Percentiles rank a stretch among this genome's conserved stretches.
These are phyloP conservation scores for Nycticorax nycticorax DNA, from an alignment of 2,113 vertebrate species.

Conservation along the genomic window DNA sequence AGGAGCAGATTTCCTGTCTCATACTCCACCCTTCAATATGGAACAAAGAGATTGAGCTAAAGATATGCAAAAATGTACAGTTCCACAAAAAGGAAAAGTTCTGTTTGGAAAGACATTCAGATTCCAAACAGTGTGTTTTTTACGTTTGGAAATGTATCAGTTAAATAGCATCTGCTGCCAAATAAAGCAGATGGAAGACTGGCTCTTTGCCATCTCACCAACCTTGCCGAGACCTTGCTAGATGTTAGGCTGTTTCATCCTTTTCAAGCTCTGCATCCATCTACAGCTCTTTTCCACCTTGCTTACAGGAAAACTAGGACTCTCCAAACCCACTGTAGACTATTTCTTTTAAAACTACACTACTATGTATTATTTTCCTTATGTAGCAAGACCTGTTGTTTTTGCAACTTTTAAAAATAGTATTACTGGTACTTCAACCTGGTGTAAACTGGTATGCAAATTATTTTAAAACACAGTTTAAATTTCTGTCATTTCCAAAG, in stretches of 20 bases:
- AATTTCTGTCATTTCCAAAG: background rate
- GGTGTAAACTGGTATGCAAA: background rate
- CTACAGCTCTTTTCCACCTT: background rate
- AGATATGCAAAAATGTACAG: conserved; percentile 38
- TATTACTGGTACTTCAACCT: background rate
- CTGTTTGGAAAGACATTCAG: background rate
- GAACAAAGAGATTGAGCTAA: conserved; percentile 34
- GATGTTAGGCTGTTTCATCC: background rate
- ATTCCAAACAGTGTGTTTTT: background rate
- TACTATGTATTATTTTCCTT: background rate
- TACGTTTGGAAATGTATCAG: conserved; percentile 17
- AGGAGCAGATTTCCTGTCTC: conserved; percentile 39
- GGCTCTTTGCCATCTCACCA: background rate
- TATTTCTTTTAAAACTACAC: background rate
- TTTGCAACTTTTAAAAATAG: background rate
- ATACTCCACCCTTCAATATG: background rate
- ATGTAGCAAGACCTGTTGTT: background rate
- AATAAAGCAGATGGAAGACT: conserved; percentile 14
- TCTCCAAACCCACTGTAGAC: background rate
- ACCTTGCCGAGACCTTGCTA: background rate
- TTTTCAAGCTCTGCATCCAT: background rate
- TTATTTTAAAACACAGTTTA: background rate
- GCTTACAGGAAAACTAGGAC: background rate
- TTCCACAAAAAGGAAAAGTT: background rate
- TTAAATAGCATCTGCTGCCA: conserved; percentile 7